phyloP scores from a whole-genome alignment of 2,888 invertebrate species.

The Andrena marginata region DNA sequence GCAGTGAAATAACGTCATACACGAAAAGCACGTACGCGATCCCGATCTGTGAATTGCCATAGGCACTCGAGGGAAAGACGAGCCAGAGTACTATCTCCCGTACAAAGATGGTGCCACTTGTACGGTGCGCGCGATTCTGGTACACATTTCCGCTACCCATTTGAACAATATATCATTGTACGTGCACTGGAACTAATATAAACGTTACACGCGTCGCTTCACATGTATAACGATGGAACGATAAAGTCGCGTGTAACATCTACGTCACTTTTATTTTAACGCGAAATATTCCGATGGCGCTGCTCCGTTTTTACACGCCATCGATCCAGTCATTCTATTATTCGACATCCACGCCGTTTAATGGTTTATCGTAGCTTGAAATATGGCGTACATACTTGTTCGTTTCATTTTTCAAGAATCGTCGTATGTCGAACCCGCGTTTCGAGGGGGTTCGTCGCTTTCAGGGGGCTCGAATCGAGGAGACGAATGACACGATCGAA shows the following conservation, averaged over 20 bases:
- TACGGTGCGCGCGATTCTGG: constrained; percentile 7
- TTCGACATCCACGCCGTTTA: no score
- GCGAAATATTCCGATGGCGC: background rate
- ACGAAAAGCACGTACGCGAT: constrained; percentile 44
- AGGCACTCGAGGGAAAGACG: constrained; percentile 24
- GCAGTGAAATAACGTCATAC: constrained; percentile 41
- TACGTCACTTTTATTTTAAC: background rate
- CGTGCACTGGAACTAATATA: constrained; percentile 1
- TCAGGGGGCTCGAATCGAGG: background rate
- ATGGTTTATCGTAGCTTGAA: background rate
- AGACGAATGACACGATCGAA: background rate
- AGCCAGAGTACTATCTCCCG: constrained; percentile 25
- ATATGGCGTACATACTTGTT: no score
- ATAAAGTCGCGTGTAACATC: constrained; percentile 11
- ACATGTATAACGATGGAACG: background rate
- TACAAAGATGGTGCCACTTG: constrained; percentile 63
- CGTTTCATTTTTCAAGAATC: background rate
- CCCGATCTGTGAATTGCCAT: constrained; percentile 41
- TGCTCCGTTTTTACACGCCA: background rate
- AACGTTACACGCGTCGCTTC: constrained; percentile 3
- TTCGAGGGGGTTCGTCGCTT: background rate
- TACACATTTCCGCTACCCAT: constrained; percentile 13
- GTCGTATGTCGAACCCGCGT: background rate
- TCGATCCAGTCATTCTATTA: background rate
- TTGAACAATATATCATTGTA: constrained; percentile 24